Base-by-base conservation (phyloP, 2,113 vertebrate genomes). In the Podarcis cretensis region DNA sequence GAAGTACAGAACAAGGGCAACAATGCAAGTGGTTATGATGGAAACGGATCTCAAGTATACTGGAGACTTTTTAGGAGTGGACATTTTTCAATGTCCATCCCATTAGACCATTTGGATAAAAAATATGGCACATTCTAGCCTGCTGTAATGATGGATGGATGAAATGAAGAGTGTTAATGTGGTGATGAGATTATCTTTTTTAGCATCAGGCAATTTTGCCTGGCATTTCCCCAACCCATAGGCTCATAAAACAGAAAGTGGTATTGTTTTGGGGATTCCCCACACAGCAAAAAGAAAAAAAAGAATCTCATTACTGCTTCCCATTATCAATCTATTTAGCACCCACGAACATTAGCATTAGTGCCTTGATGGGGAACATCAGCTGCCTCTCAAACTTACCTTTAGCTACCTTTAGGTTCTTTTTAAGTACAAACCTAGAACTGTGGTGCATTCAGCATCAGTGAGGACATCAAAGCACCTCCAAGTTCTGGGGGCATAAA, bases 341-440 rank as follows among this genome's bases (percentile, higher is more conserved):
- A 77, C 8, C 75, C 37, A 69, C 48, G 7, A 88, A 76, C 30
- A 30, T 57, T 80, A 81, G 54, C 27, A 66, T 30, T 30, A n/a
- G 89, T 78, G 84, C 73, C 85, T 82, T 86, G 40, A n/a, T 32
- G 69, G 79, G 63, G 63, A 81, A 83, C 25, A 25, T 43, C 27
- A 48, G 18, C 59, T 40, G 9, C 27, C 63, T 20, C 79, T 69
- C 48, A 75, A 69, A 40, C 18, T 30, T 57, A 66, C 65, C 23
- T 43, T 32, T 80, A 89, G 57, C 21, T 54, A 54, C 48, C 48
- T 65, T 27, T 84, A 85, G 76, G 43, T 79, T 80, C 16, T 66
- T 32, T 35, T 23, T n/a, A 68, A 40, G 77, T 63, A 84, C 25
- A 73, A 79, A 65, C 66, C 66, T 80, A n/a, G 66, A 65, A 32